Evolutionary conservation across 2,888 invertebrate species (phyloP).

Genomic region (Anticlea derivata): DNA sequence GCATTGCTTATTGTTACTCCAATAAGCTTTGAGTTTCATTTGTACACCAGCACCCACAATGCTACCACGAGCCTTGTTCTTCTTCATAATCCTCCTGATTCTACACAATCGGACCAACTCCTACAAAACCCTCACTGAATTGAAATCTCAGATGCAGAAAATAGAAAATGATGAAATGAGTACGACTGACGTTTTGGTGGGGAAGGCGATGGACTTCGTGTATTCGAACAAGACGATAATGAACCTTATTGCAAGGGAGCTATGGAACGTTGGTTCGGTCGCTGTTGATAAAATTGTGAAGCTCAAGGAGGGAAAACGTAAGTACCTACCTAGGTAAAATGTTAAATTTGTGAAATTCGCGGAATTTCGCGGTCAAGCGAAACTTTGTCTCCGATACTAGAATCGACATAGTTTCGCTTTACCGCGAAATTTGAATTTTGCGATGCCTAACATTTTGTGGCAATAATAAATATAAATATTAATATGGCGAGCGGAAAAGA

Average conservation of each 20-base stretch:
- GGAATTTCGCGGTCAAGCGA: no score
- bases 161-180: conserved; percentile 49
- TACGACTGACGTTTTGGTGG: conserved; percentile 57
- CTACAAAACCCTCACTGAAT: conserved; percentile 55
- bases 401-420: no score
- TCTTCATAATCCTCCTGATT: conserved; percentile 40
- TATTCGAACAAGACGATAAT: conserved; percentile 70
- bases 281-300: conserved; percentile 66
- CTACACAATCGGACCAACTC: conserved; percentile 43
- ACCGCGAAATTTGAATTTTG: no score
- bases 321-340: no score
- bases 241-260: conserved; percentile 65
- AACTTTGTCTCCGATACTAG: no score
- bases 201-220: conserved; percentile 69
- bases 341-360: no score
- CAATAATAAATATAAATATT: no score
- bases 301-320: conserved; percentile 47
- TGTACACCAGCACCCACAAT: conserved; percentile 39
- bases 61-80: conserved; percentile 39
- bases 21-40: conserved; percentile 11
- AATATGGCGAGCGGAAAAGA: no score
- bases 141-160: conserved; percentile 48
- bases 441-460: no score
- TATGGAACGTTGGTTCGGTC: conserved; percentile 68
- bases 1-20: conserved; percentile 3